Base-by-base conservation (phyloP, 2,888 invertebrate species). In the Drosophila antonietae region DNA sequence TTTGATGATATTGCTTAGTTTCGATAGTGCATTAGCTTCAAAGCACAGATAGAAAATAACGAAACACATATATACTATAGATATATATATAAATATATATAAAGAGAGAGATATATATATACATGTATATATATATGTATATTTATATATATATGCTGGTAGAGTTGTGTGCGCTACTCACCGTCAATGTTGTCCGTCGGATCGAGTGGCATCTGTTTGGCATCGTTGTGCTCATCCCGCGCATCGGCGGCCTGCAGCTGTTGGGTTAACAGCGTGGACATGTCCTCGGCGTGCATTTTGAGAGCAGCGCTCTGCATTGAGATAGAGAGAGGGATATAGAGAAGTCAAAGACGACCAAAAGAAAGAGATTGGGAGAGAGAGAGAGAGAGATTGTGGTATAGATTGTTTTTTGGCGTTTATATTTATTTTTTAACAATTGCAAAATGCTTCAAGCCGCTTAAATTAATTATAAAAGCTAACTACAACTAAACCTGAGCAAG, bases 151-250 rank as follows among this genome's bases (percentile, higher is more conserved):
- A 12, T 31, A 12, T 41, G 15, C 35, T 46, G 44, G 23, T 35
- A 46, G 35, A 41, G 31, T 35, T 39, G 44, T 28, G 55, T 39
- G 9, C 39, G 63, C 78, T 81, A 94, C 96, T 96, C 93, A 96
- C 96, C 96, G 93, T 96, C 96, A 90, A 96, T 95, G 89, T 95
- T 94, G 93, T 96, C 96, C 75, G 95, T 94, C 90, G 95, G 95
- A 93, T 96, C 96, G 49, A 95, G 94, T 80, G 95, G 95, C 77
- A 95, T 93, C 80, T 94, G 92, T 71, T 93, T 92, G 73, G 89
- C 87, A 81, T 93, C 93, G 78, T 92, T 93, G 94, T 94, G 91
- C 94, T 94, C 84, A 92, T 94, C 91, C 95, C 95, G 87, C 85
- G 94, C 94, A 67, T 93, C 93, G 39, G 91, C 87, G 12, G 90